These are phyloP conservation scores for Sisyra terminalis DNA, from an alignment of 2,888 invertebrate genomes.

Conservation along the genomic window DNA sequence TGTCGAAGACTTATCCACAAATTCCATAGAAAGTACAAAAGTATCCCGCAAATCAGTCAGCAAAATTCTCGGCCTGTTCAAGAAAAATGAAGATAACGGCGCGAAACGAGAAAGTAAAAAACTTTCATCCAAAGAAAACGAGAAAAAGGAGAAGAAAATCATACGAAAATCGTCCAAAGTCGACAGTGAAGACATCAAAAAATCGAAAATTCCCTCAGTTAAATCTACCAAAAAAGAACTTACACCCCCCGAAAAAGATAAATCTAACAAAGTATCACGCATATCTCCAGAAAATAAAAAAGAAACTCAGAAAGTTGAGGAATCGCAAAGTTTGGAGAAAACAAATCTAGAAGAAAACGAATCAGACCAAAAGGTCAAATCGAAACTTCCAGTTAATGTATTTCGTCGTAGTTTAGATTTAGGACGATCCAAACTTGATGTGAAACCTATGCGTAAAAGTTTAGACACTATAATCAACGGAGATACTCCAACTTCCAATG, in stretches of 20 bases:
- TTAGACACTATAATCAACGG: slow-evolving; percentile 18
- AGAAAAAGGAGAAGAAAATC: slow-evolving; percentile 7
- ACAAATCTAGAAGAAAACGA: slow-evolving; percentile 12
- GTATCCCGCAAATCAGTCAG: slow-evolving; percentile 51
- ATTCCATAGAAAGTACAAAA: slow-evolving; percentile 18
- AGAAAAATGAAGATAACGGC: slow-evolving; percentile 46
- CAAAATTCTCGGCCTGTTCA: slow-evolving; percentile 59
- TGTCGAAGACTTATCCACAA: slow-evolving; percentile 44
- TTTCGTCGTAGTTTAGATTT: slow-evolving; percentile 24
- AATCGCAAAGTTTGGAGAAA: no score
- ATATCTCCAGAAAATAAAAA: no score
- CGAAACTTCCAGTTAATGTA: slow-evolving; percentile 24
- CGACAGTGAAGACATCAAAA: slow-evolving; percentile 11
- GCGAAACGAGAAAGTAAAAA: slow-evolving; percentile 15
- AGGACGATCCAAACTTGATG: slow-evolving; percentile 16
- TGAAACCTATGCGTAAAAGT: slow-evolving; percentile 24
- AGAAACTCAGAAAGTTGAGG: no score
- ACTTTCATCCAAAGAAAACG: slow-evolving; percentile 7
- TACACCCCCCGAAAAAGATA: slow-evolving; percentile 2
- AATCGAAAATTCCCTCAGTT: slow-evolving; percentile 14
- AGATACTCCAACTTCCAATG: slow-evolving; percentile 7
- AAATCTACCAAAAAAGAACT: slow-evolving; percentile 13
- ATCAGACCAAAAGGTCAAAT: slow-evolving; percentile 26
- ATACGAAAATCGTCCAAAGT: slow-evolving; percentile 11
- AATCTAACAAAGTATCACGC: not conserved